Percentiles rank a stretch among this genome's conserved stretches.
Conservation (phyloP, 2,888 invertebrate species). For the Orthosia incerta region DNA sequence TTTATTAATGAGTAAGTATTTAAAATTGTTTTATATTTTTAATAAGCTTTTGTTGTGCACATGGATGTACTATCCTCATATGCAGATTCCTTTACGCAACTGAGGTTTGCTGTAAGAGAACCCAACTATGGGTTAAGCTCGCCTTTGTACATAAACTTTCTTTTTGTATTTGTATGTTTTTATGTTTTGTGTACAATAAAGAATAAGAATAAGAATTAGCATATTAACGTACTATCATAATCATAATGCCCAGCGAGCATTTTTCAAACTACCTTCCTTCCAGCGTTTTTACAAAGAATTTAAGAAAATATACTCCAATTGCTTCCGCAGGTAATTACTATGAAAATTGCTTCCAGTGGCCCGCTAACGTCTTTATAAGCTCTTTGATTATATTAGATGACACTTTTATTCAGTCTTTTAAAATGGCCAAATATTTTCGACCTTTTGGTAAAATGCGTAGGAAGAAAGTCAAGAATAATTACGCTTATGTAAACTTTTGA, state of each 20-base stretch:
- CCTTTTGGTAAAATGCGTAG: constrained; percentile 45
- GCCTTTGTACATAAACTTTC: too few species aligned
- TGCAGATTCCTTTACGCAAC: too few species aligned
- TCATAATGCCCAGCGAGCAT: constrained; percentile 46
- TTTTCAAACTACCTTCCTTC: constrained; percentile 43
- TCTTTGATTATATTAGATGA: constrained; percentile 65
- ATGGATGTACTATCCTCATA: too few species aligned
- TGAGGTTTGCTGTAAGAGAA: too few species aligned
- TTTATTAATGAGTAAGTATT: too few species aligned
- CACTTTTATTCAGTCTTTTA: constrained; percentile 58
- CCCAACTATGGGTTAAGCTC: too few species aligned
- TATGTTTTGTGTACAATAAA: too few species aligned
- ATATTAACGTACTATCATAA: constrained; percentile 53
- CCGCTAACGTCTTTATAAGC: constrained; percentile 68
- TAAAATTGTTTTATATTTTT: too few species aligned
- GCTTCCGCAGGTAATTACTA: constrained; percentile 64
- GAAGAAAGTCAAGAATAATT: constrained; percentile 46
- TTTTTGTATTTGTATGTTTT: too few species aligned
- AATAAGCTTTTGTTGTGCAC: too few species aligned
- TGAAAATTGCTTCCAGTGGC: constrained; percentile 65
- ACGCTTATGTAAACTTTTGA: constrained; percentile 38
- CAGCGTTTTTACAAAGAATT: constrained; percentile 50
- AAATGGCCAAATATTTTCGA: constrained; percentile 56
- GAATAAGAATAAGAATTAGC: too few species aligned
- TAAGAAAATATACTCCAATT: constrained; percentile 61